Base-by-base conservation (phyloP, 2,888 invertebrate species). In the Taenaris catops region DNA sequence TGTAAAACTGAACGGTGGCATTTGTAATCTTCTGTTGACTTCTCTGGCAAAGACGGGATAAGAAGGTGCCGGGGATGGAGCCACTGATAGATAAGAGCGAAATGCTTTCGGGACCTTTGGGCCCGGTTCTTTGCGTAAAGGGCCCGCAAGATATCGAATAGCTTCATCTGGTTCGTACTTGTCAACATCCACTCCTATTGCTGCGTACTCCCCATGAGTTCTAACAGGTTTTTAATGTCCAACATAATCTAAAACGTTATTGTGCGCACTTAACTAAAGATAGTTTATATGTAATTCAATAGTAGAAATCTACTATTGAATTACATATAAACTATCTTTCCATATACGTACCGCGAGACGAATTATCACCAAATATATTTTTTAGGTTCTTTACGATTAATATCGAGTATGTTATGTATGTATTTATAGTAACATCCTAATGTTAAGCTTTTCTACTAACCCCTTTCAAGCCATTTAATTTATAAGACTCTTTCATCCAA, bases 141-240 rank as follows among this genome's bases (percentile, higher is more conserved):
- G 88, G 5, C 95, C 96, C 29, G 92, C 88, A 10, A 97, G 86
- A 73, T 97, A 97, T 49, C 93, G 92, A 26, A 91, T 89, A 0
- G 97, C 95, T 38, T 92, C 90, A 9, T 90, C 88, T 1, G 90
- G 79, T 57, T 96, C 94, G 73, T 96, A 97, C 56, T 96, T 94
- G 51, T 96, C 95, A 6, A 96, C 92, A 60, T 96, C 95, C 3
- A 97, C 94, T 2, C 97, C 97, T 9, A 97, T 93, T 1, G 96
- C 97, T 65, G 96, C 96, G 66, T 97, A 98, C 64, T 97, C 95
- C n/a, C 97, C 95, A 93, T n/a, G n/a, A n/a, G n/a, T 14, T 14
- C 14, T 3, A 4, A 14, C 14, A 14, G 4, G 14, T n/a, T n/a
- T n/a, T n/a, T n/a, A n/a, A n/a, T n/a, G n/a, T n/a, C n/a, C n/a